phyloP scores from a whole-genome alignment of 92 coral and sea anemone species.

The Parazoanthus darwini region DNA sequence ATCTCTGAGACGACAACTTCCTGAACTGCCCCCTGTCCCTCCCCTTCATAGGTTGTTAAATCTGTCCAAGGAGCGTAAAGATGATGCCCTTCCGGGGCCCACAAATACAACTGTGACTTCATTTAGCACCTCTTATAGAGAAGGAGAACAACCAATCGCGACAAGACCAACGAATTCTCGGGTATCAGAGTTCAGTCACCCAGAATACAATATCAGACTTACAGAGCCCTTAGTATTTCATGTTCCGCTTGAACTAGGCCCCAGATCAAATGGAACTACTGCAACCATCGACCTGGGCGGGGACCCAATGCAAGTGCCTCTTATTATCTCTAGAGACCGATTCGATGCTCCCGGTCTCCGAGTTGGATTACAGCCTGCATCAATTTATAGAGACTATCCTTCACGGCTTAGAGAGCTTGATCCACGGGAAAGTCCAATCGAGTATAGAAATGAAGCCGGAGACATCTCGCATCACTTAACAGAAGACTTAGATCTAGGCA shows the following conservation, averaged over 20 bases:
- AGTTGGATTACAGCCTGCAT: not conserved
- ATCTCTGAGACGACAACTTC: slow-evolving; percentile 28
- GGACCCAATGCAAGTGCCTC: slow-evolving; percentile 33
- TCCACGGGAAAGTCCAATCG: slow-evolving; percentile 1
- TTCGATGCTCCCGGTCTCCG: not conserved
- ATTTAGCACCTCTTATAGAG: not conserved
- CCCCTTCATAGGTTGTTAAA: slow-evolving; percentile 14
- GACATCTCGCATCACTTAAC: slow-evolving; percentile 24
- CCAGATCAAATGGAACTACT: slow-evolving; percentile 8
- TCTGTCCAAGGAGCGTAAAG: not conserved
- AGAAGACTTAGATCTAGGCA: slow-evolving; percentile 32
- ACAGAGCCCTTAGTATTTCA: slow-evolving; percentile 23
- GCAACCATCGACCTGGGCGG: slow-evolving; percentile 29
- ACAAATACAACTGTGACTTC: not conserved
- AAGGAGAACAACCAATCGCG: not conserved
- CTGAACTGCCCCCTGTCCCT: slow-evolving; percentile 23
- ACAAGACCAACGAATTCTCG: not conserved
- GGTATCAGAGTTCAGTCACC: not conserved
- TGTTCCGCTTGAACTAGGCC: slow-evolving; percentile 33
- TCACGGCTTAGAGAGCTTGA: slow-evolving; percentile 30
- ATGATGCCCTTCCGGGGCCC: not conserved
- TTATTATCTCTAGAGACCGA: slow-evolving; percentile 23
- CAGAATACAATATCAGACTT: slow-evolving; percentile 4
- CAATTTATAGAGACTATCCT: not conserved
- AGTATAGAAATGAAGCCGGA: not conserved